Percentiles rank a stretch among this genome's conserved stretches.
Evolutionary conservation across 2,888 invertebrate genomes (phyloP).

Genomic region (Cheilosia vulpina): DNA sequence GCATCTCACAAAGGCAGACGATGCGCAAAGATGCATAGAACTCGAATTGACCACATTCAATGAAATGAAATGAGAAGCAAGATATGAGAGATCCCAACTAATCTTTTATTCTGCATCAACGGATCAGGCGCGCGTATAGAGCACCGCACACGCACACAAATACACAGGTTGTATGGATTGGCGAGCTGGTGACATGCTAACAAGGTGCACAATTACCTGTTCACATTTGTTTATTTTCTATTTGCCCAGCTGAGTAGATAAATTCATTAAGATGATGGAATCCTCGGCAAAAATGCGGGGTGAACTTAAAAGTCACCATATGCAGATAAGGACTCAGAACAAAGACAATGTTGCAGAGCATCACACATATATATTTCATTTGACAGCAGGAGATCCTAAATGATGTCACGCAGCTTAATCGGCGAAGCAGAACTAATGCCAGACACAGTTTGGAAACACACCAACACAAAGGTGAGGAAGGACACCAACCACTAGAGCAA

Average conservation of each 20-base stretch:
- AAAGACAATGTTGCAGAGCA: too few species aligned
- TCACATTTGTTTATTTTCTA: neutral
- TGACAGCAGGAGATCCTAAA: neutral
- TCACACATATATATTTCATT: too few species aligned
- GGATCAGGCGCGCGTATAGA: neutral
- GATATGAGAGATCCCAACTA: conserved; percentile 7
- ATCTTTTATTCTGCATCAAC: conserved; percentile 9
- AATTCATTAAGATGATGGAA: conserved; percentile 5
- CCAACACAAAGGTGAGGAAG: neutral
- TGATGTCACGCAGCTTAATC: neutral
- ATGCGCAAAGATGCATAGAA: conserved; percentile 4
- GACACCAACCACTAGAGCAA: neutral
- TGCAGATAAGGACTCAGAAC: neutral
- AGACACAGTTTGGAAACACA: neutral
- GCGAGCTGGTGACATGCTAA: neutral
- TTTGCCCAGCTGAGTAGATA: neutral
- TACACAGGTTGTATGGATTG: neutral
- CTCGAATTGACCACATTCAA: neutral
- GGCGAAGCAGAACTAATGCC: neutral
- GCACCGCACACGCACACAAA: too few species aligned
- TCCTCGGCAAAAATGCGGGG: neutral
- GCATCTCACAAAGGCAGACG: neutral
- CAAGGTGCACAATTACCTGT: conserved; percentile 11
- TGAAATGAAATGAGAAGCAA: neutral
- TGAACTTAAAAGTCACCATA: neutral